A percentile compares a stretch with the other conserved stretches of the same genome.
These are phyloP conservation scores for Quiscalus mexicanus DNA, from an alignment of 2,113 vertebrate genomes.

Conservation along the genomic window DNA sequence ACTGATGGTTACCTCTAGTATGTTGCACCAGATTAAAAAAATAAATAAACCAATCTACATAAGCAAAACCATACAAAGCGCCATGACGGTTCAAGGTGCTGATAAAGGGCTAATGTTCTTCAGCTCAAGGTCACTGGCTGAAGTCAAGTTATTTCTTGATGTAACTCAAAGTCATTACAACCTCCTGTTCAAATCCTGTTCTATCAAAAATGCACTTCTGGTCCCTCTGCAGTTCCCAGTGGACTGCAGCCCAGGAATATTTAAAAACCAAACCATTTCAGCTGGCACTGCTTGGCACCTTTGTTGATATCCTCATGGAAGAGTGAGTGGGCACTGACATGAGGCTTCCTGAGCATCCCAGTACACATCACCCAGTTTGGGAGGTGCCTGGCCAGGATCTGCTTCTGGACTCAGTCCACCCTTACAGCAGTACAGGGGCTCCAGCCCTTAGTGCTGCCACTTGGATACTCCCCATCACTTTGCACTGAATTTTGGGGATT, in stretches of 20 bases:
- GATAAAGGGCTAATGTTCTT: neutral
- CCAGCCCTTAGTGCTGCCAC: neutral
- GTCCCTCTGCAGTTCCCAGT: neutral
- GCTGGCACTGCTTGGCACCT: neutral
- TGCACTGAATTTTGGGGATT: neutral
- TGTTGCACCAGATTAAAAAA: conserved; percentile 57
- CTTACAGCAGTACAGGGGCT: neutral
- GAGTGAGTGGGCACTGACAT: neutral
- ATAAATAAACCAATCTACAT: conserved; percentile 58
- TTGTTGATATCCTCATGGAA: neutral
- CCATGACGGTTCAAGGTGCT: neutral
- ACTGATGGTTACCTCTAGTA: neutral
- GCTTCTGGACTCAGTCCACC: neutral
- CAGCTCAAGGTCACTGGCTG: conserved; percentile 45
- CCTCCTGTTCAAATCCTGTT: neutral
- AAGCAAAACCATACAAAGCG: neutral
- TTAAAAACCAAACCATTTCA: neutral
- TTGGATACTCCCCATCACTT: neutral
- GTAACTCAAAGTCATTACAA: conserved; percentile 54
- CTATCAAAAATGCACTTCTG: neutral
- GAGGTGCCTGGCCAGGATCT: neutral
- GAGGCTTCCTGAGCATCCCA: neutral
- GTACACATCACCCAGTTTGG: neutral
- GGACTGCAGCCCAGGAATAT: neutral
- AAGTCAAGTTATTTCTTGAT: neutral